Base-by-base conservation (phyloP, 1,140 invertebrate species). In the Rhyacophila brunnea region DNA sequence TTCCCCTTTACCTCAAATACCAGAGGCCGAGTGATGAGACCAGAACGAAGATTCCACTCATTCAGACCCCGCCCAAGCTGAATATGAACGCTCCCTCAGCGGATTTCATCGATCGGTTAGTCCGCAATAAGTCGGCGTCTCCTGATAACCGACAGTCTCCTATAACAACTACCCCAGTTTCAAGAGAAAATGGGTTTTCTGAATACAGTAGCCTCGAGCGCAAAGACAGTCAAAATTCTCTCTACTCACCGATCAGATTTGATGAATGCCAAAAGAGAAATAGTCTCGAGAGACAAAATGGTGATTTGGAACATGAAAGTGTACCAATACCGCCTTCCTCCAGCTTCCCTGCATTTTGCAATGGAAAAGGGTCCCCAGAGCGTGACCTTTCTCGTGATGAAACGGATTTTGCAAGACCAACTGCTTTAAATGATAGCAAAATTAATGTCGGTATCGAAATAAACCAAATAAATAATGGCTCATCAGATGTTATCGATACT, bases 211-310 rank as follows among this genome's bases (percentile, higher is more conserved):
- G 43, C 10, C 18, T 59, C 10, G 46, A 59, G n/a, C 2, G 48
- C 13, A 32, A 17, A 13, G 62, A 64, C 32, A 57, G 57, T 23
- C 47, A 42, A 15, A 64, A 64, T 34, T 50, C 52, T 11, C 64
- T 79, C 2, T 79, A 73, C 59, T 73, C 76, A 20, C 62, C 77
- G n/a, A 79, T 79, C 32, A 77, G 71, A n/a, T 79, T 79, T 67
- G 77, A 79, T 66, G 77, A 74, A 50, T 78, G 76, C 67, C 72
- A 74, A 38, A 67, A 71, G 57, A 74, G 78, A 58, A 75, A 74
- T 54, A 74, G 47, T 34, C 9, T 50, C 6, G 54, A 57, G 3
- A 48, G 46, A 34, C 19, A 43, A 7, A 36, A 28, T 28, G 23
- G 23, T 28, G 23, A 28, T 28, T 3, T 9, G 23, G 23, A 28